phyloP scores from a whole-genome alignment of 2,888 invertebrate species.

The Nomada hirtipes region DNA sequence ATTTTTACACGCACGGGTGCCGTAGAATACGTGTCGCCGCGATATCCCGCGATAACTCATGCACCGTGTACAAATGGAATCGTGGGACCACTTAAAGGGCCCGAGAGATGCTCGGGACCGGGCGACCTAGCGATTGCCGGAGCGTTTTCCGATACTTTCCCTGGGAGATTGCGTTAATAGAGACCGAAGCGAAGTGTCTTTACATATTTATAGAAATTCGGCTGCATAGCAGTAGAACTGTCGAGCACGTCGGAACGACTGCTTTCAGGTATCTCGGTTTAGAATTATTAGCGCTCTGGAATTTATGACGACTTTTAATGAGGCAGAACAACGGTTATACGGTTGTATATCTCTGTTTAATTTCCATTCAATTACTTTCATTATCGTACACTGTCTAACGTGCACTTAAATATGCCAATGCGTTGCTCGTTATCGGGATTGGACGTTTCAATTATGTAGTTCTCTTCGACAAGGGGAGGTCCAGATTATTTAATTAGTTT shows the following conservation, averaged over 20 bases:
- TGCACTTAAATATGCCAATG: no score
- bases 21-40: conserved; percentile 58
- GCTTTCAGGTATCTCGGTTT: conserved; percentile 4
- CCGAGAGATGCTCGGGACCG: conserved; percentile 20
- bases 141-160: conserved; percentile 68
- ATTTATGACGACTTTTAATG: background rate
- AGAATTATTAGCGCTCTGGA: conserved; percentile 17
- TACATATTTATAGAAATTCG: conserved; percentile 9
- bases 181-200: conserved; percentile 8
- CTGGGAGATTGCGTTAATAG: conserved; percentile 20
- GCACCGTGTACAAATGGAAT: conserved; percentile 44
- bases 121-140: conserved; percentile 51
- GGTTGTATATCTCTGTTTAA: no score
- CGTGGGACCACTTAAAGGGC: conserved; percentile 64
- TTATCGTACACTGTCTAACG: no score
- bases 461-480: no score
- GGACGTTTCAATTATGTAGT: no score
- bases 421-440: no score
- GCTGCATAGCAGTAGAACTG: no score
- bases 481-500: no score
- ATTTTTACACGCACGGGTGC: conserved; percentile 73
- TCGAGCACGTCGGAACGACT: no score
- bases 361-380: no score
- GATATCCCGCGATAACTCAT: conserved; percentile 70
- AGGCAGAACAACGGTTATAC: no score